A percentile compares a stretch with the other conserved stretches of the same genome.
phyloP scores from a whole-genome alignment of 1,140 invertebrate species.

The Drosophila pectinifera region DNA sequence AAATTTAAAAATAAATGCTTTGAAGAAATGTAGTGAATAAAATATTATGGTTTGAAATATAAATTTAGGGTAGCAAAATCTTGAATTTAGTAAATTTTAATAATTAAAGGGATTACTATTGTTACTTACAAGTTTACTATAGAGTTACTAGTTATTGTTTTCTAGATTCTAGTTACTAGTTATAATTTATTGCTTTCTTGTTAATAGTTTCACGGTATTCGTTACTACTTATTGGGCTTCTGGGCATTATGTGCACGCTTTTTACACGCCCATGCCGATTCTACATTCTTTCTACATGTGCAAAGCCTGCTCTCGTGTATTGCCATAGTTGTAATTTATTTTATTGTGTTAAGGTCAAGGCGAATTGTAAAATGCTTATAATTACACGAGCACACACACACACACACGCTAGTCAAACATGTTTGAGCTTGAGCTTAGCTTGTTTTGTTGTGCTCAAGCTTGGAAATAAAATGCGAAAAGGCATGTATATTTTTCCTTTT shows the following conservation, averaged over 20 bases:
- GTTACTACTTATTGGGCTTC: not conserved
- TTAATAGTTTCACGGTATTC: not conserved
- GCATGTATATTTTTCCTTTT: slow-evolving; percentile 17
- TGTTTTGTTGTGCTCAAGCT: slow-evolving; percentile 25
- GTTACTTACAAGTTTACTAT: no score
- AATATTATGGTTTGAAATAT: no score
- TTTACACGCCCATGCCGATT: slow-evolving; percentile 28
- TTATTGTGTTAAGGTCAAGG: slow-evolving; percentile 84
- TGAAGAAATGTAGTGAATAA: no score
- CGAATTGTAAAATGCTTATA: slow-evolving; percentile 68
- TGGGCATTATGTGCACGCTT: not conserved
- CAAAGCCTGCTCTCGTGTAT: slow-evolving; percentile 6
- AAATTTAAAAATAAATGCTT: no score
- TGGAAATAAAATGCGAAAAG: slow-evolving; percentile 57
- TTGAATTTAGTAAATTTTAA: no score
- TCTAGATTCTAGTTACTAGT: not conserved
- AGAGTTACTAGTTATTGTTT: not conserved
- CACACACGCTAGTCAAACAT: slow-evolving; percentile 18
- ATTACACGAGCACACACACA: slow-evolving; percentile 46
- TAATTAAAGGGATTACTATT: no score
- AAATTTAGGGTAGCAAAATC: no score
- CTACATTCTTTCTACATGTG: slow-evolving; percentile 20
- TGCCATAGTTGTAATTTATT: slow-evolving; percentile 77
- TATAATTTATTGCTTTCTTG: not conserved
- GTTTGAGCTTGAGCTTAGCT: slow-evolving; percentile 35